A percentile compares a stretch with the other conserved stretches of the same genome.
phyloP scores from a whole-genome alignment of 1,140 invertebrate genomes.

The Drosophila saltans region DNA sequence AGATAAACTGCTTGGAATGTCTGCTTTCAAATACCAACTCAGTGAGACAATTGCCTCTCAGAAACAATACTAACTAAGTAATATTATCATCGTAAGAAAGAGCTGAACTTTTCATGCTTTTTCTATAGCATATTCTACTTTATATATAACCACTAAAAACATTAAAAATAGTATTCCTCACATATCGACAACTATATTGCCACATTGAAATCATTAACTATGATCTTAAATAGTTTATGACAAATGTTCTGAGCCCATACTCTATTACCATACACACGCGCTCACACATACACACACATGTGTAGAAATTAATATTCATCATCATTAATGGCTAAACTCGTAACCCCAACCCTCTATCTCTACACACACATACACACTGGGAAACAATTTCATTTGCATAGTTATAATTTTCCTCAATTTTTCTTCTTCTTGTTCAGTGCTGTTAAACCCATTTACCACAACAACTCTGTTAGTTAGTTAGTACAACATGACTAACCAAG shows the following conservation, averaged over 20 bases:
- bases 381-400: conserved; percentile 43
- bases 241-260: neutral
- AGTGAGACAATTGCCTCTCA: no score
- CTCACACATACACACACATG: neutral
- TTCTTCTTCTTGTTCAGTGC: conserved; percentile 4
- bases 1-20: no score
- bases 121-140: no score
- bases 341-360: neutral
- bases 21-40: no score
- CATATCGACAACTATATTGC: neutral
- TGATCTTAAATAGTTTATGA: conserved; percentile 6
- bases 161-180: no score
- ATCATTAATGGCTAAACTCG: conserved; percentile 3
- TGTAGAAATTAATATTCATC: conserved; percentile 9
- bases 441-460: conserved; percentile 11
- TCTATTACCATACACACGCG: neutral
- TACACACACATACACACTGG: neutral
- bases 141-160: no score
- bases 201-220: neutral
- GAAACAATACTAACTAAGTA: no score
- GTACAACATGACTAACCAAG: conserved; percentile 15
- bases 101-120: no score
- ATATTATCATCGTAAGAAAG: no score
- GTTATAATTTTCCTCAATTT: conserved; percentile 33
- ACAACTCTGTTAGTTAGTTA: conserved; percentile 18